Conservation (phyloP, 2,888 invertebrate genomes). For the Apoderus coryli region DNA sequence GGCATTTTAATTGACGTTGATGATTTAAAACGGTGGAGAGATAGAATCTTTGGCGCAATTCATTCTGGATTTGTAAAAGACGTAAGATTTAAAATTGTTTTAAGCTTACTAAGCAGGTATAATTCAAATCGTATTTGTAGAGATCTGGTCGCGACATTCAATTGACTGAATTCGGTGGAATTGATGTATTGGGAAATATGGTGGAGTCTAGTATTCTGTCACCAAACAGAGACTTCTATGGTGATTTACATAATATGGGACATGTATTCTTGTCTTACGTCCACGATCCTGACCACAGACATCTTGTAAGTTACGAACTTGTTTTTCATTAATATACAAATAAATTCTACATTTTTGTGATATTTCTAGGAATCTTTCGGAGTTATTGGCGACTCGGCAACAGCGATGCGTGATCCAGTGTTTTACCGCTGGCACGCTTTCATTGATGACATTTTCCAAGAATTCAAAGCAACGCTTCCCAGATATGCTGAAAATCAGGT, state of each 20-base stretch:
- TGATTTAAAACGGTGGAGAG: conserved; percentile 60
- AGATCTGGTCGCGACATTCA: conserved; percentile 39
- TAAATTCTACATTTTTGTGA: not conserved
- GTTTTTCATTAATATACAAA: not conserved
- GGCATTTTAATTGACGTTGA: conserved; percentile 49
- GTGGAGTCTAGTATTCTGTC: conserved; percentile 59
- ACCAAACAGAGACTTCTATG: conserved; percentile 54
- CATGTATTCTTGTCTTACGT: conserved; percentile 62
- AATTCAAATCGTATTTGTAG: conserved; percentile 30
- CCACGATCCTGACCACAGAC: conserved; percentile 69
- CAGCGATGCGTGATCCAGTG: conserved; percentile 75
- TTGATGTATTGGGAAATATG: conserved; percentile 66
- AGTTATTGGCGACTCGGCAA: conserved; percentile 74
- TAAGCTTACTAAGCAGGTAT: not conserved
- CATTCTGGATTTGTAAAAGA: conserved; percentile 45
- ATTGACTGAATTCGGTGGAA: conserved; percentile 53
- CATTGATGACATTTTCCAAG: conserved; percentile 63
- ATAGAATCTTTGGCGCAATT: conserved; percentile 55
- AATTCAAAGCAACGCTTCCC: conserved; percentile 54
- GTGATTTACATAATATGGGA: conserved; percentile 71
- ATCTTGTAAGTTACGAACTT: conserved; percentile 39
- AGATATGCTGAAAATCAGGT: conserved; percentile 48
- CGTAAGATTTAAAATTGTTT: conserved; percentile 30
- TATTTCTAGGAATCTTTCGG: conserved; percentile 54
- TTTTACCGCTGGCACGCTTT: conserved; percentile 79